Evolutionary conservation across 1,140 invertebrate species (phyloP), one percentile per base, ranked within the genome.

Genomic region (Macrocentrus cingulum): DNA sequence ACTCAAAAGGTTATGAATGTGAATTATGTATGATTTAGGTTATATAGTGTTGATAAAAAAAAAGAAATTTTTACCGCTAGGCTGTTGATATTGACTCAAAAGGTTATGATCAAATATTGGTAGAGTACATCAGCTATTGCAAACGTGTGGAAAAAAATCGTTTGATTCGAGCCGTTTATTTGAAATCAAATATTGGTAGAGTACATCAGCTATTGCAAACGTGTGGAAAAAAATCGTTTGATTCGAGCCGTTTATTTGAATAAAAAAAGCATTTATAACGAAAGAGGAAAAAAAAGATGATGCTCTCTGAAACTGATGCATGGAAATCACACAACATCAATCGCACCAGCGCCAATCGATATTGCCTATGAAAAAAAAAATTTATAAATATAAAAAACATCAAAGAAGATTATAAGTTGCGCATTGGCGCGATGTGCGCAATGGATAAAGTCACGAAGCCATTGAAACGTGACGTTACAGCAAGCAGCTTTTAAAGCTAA

Each of bases 401-500:
- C 60, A 66, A 72, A 71, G 68, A 71, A 74, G 72, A 75, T 72
- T 74, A 72, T 67, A 68, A 71, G 66, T 67, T 63, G 63, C 56
- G 60, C 59, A 67, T 68, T 50, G 34, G 50, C 58, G 53, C 54
- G 45, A 53, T 45, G 32, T 15, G 41, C 51, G 37, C 25, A 19
- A 32, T 37, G 46, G n/a, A 11, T 11, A 19, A 6, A 53, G 45
- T 18, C 50, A 56, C 45, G 64, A 55, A 56, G 37, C 59, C 19
- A 53, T 60, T 65, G 64, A 63, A 69, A 66, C 68, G 65, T 62
- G 55, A 62, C 63, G 62, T 60, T 60, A 69, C 52, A 46, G 45
- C 59, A 59, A 64, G 59, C 68, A 65, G 70, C 70, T 75, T 76
- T 75, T 64, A 69, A 75, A 71, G 70, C 75, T 76, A 74, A 76